Conservation (phyloP, 2,113 vertebrate genomes). For the Dicerorhinus sumatrensis region DNA sequence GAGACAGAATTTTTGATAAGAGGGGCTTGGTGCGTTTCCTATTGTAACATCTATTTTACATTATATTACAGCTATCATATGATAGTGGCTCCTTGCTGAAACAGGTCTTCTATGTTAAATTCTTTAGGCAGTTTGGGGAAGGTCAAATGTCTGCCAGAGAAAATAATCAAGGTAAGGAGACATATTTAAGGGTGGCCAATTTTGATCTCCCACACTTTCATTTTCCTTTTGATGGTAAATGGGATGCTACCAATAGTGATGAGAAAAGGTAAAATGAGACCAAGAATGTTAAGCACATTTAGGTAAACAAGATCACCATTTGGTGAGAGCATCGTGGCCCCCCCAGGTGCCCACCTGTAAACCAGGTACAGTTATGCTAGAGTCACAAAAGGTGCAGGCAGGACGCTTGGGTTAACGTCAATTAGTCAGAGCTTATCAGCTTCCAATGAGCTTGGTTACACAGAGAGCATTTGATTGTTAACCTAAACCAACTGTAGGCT, state of each 20-base stretch:
- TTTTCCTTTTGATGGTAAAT: background rate
- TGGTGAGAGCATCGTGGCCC: too few species aligned
- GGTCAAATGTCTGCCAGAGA: too few species aligned
- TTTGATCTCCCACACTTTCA: background rate
- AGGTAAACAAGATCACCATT: background rate
- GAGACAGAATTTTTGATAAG: too few species aligned
- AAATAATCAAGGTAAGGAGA: too few species aligned
- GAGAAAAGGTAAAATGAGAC: background rate
- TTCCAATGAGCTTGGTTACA: background rate
- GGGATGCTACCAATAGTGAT: background rate
- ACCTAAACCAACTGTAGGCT: background rate
- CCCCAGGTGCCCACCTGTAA: too few species aligned
- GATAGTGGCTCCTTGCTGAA: too few species aligned
- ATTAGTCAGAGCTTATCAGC: background rate
- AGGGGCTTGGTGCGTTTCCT: too few species aligned
- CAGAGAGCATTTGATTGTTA: background rate
- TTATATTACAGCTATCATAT: too few species aligned
- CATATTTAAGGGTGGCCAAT: too few species aligned
- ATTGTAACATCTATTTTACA: too few species aligned
- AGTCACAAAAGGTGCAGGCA: background rate
- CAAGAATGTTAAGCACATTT: background rate
- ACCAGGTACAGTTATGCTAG: background rate
- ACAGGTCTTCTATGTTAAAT: too few species aligned
- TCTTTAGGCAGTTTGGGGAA: too few species aligned
- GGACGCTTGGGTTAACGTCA: background rate